Percentiles rank a stretch among this genome's conserved stretches.
phyloP scores from a whole-genome alignment of 2,797 vertebrate species.

The Cichlasoma orientale region DNA sequence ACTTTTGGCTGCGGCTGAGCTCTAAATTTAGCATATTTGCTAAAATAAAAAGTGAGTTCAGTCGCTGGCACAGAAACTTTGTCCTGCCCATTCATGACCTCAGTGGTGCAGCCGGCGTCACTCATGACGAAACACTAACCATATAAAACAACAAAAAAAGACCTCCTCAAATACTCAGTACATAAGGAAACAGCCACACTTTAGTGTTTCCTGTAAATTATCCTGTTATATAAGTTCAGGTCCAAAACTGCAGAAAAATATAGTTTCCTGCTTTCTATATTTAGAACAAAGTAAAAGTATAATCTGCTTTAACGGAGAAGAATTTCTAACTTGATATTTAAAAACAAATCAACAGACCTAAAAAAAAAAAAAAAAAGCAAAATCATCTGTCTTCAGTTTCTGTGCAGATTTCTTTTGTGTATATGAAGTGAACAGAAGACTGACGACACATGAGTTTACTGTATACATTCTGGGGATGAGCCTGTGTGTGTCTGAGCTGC shows the following conservation, averaged over 20 bases:
- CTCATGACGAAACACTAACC: conserved; percentile 76
- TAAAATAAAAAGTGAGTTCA: conserved; percentile 76
- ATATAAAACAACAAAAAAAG: conserved; percentile 72
- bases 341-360: not conserved
- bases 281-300: conserved; percentile 30
- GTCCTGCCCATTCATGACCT: conserved; percentile 71
- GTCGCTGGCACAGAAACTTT: conserved; percentile 63
- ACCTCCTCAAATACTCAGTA: conserved; percentile 66
- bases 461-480: conserved; percentile 31
- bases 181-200: conserved; percentile 55
- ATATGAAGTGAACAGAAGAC: not conserved
- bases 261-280: conserved; percentile 36
- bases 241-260: conserved; percentile 34
- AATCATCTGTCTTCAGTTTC: not conserved
- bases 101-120: conserved; percentile 73
- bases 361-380: not conserved
- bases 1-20: conserved; percentile 36
- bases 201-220: conserved; percentile 56
- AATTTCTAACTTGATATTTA: not conserved
- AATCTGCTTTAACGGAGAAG: not conserved
- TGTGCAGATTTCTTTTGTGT: not conserved
- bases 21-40: conserved; percentile 79
- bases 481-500: conserved; percentile 43
- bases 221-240: conserved; percentile 26
- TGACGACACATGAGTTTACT: conserved; percentile 29